Evolutionary conservation across 2,113 vertebrate genomes (phyloP).

Genomic region (Ramphastos sulfuratus): DNA sequence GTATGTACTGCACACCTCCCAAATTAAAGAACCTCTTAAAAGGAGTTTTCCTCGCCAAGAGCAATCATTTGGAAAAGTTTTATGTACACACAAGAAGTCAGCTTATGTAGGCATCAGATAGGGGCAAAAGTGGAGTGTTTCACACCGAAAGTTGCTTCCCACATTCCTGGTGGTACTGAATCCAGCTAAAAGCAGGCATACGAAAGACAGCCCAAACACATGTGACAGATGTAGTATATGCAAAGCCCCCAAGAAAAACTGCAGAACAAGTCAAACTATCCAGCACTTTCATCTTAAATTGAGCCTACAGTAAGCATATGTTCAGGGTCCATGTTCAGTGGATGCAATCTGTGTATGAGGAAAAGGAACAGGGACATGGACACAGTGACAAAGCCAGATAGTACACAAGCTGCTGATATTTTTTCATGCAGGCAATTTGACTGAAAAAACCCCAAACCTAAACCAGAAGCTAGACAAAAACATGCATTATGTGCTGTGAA

Average conservation of each 20-base stretch:
- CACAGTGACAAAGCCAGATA: background rate
- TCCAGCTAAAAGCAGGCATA: background rate
- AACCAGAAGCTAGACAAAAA: background rate
- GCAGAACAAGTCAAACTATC: background rate
- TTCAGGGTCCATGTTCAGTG: background rate
- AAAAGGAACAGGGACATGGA: background rate
- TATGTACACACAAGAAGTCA: background rate
- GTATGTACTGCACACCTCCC: background rate
- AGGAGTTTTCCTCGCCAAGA: background rate
- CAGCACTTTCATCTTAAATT: background rate
- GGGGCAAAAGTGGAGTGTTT: background rate
- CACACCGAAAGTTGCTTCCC: background rate
- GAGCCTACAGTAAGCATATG: background rate
- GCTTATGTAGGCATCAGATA: background rate
- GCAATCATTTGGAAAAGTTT: background rate
- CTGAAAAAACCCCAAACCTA: background rate
- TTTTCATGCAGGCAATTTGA: background rate
- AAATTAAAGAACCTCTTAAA: background rate
- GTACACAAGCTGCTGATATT: background rate
- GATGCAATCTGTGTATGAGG: background rate
- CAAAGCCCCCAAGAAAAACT: background rate
- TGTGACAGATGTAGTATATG: background rate
- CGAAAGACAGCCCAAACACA: background rate
- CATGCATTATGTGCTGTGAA: background rate
- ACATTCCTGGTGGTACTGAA: background rate